Conservation (phyloP, 2,797 vertebrate species). For the Pangasius djambal region DNA sequence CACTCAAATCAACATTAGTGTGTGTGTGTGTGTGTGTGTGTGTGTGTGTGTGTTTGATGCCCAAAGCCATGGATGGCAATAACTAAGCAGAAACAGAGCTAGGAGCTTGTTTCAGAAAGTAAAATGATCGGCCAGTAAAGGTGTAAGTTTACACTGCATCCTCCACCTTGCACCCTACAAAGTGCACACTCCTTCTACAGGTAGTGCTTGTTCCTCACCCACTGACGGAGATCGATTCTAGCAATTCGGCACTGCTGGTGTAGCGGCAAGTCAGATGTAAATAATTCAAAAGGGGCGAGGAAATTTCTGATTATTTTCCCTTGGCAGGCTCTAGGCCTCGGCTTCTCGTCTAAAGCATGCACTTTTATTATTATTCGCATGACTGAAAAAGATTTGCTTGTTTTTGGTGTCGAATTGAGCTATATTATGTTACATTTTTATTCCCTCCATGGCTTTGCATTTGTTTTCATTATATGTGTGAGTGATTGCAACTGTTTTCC, state of each 20-base stretch:
- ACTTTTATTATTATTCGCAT: conserved; percentile 20
- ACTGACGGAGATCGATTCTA: conserved; percentile 81
- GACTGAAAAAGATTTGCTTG: conserved; percentile 5
- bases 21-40: conserved; percentile 18
- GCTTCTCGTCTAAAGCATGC: neutral
- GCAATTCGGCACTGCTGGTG: conserved; percentile 75
- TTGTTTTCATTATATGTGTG: conserved; percentile 45
- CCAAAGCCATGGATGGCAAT: neutral
- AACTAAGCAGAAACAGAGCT: neutral
- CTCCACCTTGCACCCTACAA: conserved; percentile 13
- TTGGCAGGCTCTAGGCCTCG: conserved; percentile 10
- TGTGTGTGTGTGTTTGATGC: neutral
- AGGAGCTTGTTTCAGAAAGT: neutral
- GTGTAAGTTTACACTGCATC: neutral
- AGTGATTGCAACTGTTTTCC: conserved; percentile 5
- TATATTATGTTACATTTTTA: conserved; percentile 21
- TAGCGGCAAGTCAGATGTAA: conserved; percentile 78
- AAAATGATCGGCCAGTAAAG: neutral
- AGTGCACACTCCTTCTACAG: conserved; percentile 21
- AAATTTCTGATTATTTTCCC: conserved; percentile 63
- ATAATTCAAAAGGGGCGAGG: conserved; percentile 77
- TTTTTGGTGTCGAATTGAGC: conserved; percentile 4
- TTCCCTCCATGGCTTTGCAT: conserved; percentile 12
- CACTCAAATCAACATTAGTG: neutral
- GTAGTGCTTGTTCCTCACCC: conserved; percentile 49